Conservation (phyloP, 1,140 invertebrate genomes). For the Heliconius hermathena region DNA sequence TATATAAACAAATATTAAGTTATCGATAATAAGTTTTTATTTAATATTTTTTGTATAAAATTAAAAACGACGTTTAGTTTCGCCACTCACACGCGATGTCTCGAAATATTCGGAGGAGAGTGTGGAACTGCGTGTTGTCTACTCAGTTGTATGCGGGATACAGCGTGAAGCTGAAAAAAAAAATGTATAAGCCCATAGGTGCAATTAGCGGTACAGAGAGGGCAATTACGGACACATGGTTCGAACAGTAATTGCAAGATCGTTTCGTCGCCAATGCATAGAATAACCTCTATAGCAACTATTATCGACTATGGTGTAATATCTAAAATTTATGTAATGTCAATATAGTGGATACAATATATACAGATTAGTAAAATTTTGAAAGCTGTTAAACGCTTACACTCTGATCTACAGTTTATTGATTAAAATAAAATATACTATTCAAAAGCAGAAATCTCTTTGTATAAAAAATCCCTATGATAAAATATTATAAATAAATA, state of each 20-base stretch:
- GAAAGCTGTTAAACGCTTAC: too few species aligned
- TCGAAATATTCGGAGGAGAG: too few species aligned
- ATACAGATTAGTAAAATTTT: background rate
- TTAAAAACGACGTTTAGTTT: background rate
- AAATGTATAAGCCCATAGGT: background rate
- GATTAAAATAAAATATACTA: too few species aligned
- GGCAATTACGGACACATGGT: conserved; percentile 34
- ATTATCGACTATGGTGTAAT: background rate
- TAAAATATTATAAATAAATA: too few species aligned
- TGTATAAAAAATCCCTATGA: background rate
- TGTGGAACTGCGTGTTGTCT: too few species aligned
- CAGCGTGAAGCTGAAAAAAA: too few species aligned
- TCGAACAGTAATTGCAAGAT: conserved; percentile 30
- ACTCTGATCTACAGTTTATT: background rate
- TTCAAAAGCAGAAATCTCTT: too few species aligned
- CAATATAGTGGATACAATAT: background rate
- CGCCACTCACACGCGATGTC: too few species aligned
- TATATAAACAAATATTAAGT: background rate
- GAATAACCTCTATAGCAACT: conserved; percentile 15
- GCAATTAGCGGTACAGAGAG: conserved; percentile 36
- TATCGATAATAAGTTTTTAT: background rate
- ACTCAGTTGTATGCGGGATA: too few species aligned
- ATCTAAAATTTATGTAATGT: background rate
- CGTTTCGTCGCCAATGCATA: conserved; percentile 17
- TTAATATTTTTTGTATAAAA: background rate